Evolutionary conservation across 2,797 vertebrate genomes (phyloP).

Genomic region (Galago senegalensis): DNA sequence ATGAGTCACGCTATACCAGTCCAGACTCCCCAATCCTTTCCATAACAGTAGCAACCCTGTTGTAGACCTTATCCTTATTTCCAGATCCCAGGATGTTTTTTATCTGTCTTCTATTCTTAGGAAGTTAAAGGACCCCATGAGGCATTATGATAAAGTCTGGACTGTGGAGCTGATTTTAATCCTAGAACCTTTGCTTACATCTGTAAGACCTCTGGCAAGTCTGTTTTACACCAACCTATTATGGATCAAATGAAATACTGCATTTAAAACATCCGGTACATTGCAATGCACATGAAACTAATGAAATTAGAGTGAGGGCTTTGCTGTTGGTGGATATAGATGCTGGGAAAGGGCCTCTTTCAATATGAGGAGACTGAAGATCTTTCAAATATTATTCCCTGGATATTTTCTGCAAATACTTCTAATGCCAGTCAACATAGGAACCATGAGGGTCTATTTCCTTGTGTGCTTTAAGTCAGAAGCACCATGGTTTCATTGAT

Average conservation of each 20-base stretch:
- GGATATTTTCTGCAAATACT: background rate
- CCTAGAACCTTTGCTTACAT: background rate
- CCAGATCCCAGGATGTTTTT: background rate
- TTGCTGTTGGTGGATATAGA: background rate
- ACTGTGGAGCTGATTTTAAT: background rate
- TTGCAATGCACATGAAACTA: background rate
- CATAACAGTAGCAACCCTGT: slow-evolving; percentile 4
- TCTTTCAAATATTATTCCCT: background rate
- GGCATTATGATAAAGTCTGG: background rate
- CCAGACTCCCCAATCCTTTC: background rate
- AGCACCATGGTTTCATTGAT: background rate
- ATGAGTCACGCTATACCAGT: background rate
- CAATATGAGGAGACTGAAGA: background rate
- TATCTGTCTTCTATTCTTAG: background rate
- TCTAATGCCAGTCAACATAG: background rate
- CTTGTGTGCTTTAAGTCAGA: slow-evolving; percentile 10
- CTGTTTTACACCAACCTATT: background rate
- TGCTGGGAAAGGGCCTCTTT: background rate
- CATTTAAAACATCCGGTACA: background rate
- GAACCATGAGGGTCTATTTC: background rate
- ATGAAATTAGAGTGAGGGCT: fast-evolving
- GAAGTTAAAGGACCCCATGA: background rate
- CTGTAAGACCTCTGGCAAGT: background rate
- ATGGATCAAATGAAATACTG: background rate
- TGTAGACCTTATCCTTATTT: background rate